Evolutionary conservation across 2,888 invertebrate genomes (phyloP).

Genomic region (Aporophyla lueneburgensis): DNA sequence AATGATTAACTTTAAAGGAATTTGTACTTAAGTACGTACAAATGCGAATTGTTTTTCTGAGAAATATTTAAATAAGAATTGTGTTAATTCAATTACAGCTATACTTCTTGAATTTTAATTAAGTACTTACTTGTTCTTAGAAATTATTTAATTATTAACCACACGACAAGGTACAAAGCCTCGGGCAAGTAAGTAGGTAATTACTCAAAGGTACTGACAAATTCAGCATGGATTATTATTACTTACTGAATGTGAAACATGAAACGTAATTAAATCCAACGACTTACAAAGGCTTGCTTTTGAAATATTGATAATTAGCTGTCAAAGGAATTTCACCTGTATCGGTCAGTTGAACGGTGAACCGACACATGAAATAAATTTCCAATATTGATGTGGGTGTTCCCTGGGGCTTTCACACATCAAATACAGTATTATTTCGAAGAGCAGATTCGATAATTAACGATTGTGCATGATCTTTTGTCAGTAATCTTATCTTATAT

Average conservation of each 20-base stretch:
- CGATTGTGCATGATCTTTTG: background rate
- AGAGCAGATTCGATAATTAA: background rate
- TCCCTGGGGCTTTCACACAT: conserved; percentile 10
- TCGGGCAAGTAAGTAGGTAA: conserved; percentile 1
- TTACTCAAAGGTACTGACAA: conserved; percentile 4
- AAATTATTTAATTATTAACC: conserved; percentile 24
- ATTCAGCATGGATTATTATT: background rate
- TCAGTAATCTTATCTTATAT: no score
- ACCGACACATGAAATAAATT: conserved; percentile 22
- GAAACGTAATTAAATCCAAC: conserved; percentile 20
- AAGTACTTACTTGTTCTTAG: background rate
- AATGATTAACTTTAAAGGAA: background rate
- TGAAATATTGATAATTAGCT: conserved; percentile 26
- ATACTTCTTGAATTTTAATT: background rate
- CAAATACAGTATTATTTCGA: conserved; percentile 9
- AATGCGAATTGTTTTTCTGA: background rate
- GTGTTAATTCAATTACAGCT: conserved; percentile 8
- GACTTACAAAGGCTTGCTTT: conserved; percentile 1
- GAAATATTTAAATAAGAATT: background rate
- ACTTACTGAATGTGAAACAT: background rate
- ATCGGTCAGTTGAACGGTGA: conserved; percentile 33
- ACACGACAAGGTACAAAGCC: background rate
- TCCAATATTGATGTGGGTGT: conserved; percentile 15
- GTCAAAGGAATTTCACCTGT: conserved; percentile 38
- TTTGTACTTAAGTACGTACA: background rate